Conservation (phyloP, 2,113 vertebrate genomes). For the Clinocottus analis region DNA sequence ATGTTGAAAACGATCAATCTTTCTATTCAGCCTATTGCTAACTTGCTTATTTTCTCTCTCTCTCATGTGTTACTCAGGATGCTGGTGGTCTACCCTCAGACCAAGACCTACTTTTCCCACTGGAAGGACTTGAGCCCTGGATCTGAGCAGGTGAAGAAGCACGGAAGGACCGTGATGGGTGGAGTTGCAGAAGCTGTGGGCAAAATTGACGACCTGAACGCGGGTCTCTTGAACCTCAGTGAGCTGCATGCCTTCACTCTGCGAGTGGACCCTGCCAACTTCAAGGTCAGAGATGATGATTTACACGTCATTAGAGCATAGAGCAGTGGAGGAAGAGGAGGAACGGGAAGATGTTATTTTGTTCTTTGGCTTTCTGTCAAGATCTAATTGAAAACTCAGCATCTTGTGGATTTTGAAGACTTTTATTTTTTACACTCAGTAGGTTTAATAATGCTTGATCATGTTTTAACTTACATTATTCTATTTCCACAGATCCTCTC, state of each 20-base stretch:
- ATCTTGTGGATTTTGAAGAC: background rate
- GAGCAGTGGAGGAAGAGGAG: background rate
- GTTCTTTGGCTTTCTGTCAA: background rate
- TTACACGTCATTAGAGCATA: background rate
- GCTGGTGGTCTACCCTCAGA: constrained; percentile 80
- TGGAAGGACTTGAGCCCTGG: constrained; percentile 77
- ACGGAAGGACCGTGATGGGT: constrained; percentile 80
- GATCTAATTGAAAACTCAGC: background rate
- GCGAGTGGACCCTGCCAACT: constrained; percentile 90
- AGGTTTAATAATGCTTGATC: too few relatives aligned
- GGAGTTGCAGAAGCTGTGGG: constrained; percentile 78
- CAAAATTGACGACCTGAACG: constrained; percentile 83
- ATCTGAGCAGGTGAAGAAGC: constrained; percentile 78
- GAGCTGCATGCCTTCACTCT: constrained; percentile 90
- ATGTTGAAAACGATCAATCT: background rate
- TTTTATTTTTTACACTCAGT: background rate
- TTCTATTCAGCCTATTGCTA: background rate
- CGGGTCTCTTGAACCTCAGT: constrained; percentile 83
- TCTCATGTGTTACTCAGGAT: constrained; percentile 70
- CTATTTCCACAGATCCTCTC: constrained; percentile 65
- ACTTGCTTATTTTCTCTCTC: fast-evolving
- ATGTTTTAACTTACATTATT: background rate
- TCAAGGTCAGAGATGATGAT: constrained; percentile 76
- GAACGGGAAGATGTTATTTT: background rate
- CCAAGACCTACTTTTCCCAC: constrained; percentile 93